phyloP scores from a whole-genome alignment of 2,888 invertebrate genomes.

The Oligia strigilis region DNA sequence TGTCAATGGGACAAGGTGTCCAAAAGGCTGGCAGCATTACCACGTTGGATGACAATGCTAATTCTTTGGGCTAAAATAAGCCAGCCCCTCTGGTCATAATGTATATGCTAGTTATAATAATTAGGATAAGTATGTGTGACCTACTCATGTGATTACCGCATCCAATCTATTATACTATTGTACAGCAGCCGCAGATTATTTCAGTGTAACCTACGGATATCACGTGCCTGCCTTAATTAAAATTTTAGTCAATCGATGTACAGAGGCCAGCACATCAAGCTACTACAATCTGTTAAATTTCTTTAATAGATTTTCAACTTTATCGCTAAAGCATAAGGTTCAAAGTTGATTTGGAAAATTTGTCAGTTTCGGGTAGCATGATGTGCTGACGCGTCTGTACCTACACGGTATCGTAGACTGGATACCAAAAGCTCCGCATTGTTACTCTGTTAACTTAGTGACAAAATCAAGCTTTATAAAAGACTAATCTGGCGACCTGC shows the following conservation, averaged over 20 bases:
- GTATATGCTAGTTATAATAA: too few species aligned
- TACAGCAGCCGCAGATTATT: constrained; percentile 11
- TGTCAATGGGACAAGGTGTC: neutral
- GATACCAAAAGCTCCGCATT: constrained; percentile 7
- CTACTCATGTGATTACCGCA: neutral
- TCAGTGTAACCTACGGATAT: constrained; percentile 16
- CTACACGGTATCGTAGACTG: neutral
- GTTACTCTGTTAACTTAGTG: neutral
- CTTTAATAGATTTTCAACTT: too few species aligned
- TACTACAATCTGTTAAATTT: too few species aligned
- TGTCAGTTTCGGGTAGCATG: too few species aligned
- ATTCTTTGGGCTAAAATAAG: neutral
- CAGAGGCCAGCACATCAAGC: too few species aligned
- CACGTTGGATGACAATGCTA: neutral
- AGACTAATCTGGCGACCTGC: neutral
- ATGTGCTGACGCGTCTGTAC: neutral
- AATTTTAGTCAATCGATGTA: constrained; percentile 27
- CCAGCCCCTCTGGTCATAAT: neutral
- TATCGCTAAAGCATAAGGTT: too few species aligned
- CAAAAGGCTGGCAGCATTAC: neutral
- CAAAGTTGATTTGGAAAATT: too few species aligned
- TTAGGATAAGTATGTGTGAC: too few species aligned
- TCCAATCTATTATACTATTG: neutral
- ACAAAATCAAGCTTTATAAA: neutral
- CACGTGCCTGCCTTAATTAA: constrained; percentile 31